Evolutionary conservation across 2,113 vertebrate genomes (phyloP).

Genomic region (Dinomys branickii): DNA sequence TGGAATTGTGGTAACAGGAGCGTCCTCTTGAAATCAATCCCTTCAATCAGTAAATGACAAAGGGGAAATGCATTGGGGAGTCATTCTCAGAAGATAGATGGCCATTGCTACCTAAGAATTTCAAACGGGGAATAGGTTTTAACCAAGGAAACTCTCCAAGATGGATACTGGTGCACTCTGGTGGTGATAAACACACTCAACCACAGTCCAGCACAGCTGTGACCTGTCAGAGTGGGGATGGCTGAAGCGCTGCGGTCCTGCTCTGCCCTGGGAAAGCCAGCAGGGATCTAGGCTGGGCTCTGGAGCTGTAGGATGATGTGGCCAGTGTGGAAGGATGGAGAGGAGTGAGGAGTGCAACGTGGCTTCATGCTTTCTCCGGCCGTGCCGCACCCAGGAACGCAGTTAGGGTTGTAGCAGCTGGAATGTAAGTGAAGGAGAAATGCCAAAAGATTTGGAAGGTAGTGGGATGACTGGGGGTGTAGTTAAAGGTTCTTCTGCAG

Average conservation of each 20-base stretch:
- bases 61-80: not conserved
- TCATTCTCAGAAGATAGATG: not conserved
- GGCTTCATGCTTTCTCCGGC: not conserved
- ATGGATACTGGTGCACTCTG: not conserved
- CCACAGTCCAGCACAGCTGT: not conserved
- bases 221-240: not conserved
- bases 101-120: not conserved
- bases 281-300: not conserved
- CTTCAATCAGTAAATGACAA: not conserved
- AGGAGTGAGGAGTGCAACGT: not conserved
- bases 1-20: not conserved
- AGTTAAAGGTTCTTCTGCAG: not conserved
- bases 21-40: not conserved
- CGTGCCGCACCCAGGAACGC: not conserved
- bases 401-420: not conserved
- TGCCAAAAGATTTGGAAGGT: not conserved
- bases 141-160: not conserved
- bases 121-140: not conserved
- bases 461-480: not conserved
- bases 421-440: constrained; percentile 35
- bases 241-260: not conserved
- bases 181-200: constrained; percentile 25
- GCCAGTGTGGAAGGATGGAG: not conserved
- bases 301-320: not conserved
- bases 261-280: not conserved